Evolutionary conservation across 2,888 invertebrate species (phyloP).

Genomic region (Onchidella celtica): DNA sequence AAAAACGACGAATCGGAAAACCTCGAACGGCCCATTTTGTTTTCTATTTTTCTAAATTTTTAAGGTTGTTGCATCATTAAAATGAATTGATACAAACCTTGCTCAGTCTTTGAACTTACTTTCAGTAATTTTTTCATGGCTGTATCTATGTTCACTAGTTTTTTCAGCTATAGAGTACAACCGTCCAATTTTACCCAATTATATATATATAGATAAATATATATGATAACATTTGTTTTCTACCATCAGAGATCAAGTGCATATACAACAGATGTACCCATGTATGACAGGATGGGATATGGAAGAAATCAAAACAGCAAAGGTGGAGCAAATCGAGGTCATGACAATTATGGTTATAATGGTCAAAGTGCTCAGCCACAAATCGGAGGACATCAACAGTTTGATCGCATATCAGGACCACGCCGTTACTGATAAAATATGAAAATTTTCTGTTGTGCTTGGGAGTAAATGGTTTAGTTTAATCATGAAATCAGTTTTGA

Average conservation of each 20-base stretch:
- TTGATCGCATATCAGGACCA: conserved; percentile 16
- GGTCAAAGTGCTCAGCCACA: background rate
- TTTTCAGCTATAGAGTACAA: no score
- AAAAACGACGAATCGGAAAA: no score
- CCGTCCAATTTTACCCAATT: no score
- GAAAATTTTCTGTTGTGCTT: background rate
- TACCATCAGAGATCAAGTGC: conserved; percentile 8
- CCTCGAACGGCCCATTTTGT: no score
- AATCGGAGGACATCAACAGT: conserved; percentile 21
- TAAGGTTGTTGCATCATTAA: no score
- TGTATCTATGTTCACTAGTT: no score
- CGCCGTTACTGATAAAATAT: conserved; percentile 12
- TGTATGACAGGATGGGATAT: background rate
- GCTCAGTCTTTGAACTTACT: no score
- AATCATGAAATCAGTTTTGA: background rate
- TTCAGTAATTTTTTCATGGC: no score
- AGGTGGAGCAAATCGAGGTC: background rate
- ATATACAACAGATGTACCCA: conserved; percentile 25
- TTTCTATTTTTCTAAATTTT: no score
- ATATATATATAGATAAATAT: no score
- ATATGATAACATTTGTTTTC: no score
- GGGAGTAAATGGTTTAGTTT: background rate
- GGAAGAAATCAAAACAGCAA: background rate
- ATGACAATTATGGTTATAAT: conserved; percentile 29
- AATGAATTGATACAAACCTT: no score